Evolutionary conservation across 2,113 vertebrate species (phyloP).

Genomic region (Struthidea cinerea): DNA sequence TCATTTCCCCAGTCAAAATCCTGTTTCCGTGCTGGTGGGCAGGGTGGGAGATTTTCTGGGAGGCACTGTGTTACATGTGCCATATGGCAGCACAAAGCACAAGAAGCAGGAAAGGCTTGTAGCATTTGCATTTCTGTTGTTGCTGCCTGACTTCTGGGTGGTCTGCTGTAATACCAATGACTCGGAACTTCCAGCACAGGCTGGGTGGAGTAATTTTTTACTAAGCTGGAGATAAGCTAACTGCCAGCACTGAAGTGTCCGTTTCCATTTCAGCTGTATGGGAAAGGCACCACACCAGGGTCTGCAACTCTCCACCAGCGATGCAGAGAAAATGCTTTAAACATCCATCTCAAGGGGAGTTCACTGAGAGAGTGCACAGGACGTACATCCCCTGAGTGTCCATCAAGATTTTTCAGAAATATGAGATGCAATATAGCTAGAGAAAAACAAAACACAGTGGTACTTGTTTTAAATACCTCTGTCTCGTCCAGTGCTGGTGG

Average conservation of each 20-base stretch:
- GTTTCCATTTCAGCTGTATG: neutral
- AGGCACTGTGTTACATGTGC: neutral
- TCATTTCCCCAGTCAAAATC: neutral
- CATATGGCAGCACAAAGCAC: fast-evolving
- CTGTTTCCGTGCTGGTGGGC: neutral
- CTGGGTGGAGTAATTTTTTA: neutral
- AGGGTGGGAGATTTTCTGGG: neutral
- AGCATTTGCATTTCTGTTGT: neutral
- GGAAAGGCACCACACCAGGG: neutral
- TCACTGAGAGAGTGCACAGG: fast-evolving
- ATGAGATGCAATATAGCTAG: neutral
- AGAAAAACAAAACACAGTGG: neutral
- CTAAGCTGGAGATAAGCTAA: neutral
- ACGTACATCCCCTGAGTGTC: fast-evolving
- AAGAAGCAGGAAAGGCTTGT: neutral
- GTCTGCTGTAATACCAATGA: neutral
- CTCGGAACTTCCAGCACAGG: neutral
- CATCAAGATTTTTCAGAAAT: neutral
- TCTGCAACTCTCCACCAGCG: neutral
- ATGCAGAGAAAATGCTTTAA: neutral
- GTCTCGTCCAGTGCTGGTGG: neutral
- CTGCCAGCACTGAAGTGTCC: neutral
- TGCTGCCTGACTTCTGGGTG: neutral
- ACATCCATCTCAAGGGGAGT: neutral
- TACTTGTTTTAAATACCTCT: neutral